Base-by-base conservation (phyloP, 2,797 vertebrate genomes). In the Leptatherina wallacei region DNA sequence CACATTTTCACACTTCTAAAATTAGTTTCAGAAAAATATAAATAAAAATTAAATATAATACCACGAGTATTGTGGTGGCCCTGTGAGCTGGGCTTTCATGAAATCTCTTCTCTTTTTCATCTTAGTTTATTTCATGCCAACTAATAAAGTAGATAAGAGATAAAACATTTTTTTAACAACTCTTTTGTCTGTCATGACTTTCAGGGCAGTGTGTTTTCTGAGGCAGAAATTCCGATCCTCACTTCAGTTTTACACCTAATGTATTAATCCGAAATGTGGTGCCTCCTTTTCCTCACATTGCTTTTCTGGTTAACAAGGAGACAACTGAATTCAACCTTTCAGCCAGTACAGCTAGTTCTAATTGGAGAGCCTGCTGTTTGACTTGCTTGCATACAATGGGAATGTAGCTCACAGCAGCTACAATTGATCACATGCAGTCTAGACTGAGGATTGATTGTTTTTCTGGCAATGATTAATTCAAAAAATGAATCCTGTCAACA, bases 401-500 rank as follows among this genome's bases (percentile, higher is more conserved):
- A 77, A 65, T 66, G 49, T 62, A 68, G 61, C 57, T 71, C 69
- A 62, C 64, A 78, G 64, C 61, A 18, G 16, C 29, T 22, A 38
- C 74, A 75, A 88, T 83, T 82, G 81, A 90, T 89, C 73, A 70
- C 69, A 40, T 73, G 11, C 27, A 36, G 83, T 85, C 76, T 47
- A 82, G 80, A 85, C 75, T 59, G 8, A 77, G 22, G 79, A 87
- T 80, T 73, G 78, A 88, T 84, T 73, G 82, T 82, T 18, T 89
- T 81, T 36, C 72, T 72, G 60, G 42, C 64, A 71, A 82, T 86
- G 78, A 86, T 86, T 82, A 63, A 83, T 86, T 81, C 13, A 62
- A 60, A 80, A 36, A 85, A 71, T 36, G 13, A 80, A 49, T 56
- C 69, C 51, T 6, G 13, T 69, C 74, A 69, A 89, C 79, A 70